Conservation (phyloP, 2,797 vertebrate genomes). For the Malurus leucopterus region DNA sequence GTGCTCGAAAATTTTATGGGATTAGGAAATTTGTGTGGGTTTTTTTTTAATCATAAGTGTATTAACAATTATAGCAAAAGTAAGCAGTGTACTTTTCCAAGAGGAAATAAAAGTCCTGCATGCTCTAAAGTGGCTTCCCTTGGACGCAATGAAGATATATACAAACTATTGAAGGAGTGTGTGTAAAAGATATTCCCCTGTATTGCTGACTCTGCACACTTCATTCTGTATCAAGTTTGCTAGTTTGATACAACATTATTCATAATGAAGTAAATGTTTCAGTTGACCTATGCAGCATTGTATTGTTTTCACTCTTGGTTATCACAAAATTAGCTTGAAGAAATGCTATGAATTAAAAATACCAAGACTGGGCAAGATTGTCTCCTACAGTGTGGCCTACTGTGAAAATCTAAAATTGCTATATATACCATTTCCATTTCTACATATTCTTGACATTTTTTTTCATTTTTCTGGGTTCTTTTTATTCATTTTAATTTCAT, state of each 20-base stretch:
- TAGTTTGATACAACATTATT: not conserved
- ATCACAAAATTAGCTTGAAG: not conserved
- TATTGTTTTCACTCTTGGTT: not conserved
- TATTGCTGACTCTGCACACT: not conserved
- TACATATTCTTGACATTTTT: not conserved
- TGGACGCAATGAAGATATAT: not conserved
- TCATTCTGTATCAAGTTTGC: not conserved
- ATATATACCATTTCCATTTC: not conserved
- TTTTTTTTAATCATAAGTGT: not conserved
- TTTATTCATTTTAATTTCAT: not conserved
- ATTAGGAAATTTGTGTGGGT: not conserved
- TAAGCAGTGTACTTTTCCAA: not conserved
- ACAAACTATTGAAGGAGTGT: not conserved
- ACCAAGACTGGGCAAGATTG: not conserved
- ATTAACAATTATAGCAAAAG: not conserved
- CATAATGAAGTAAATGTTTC: not conserved
- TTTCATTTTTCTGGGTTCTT: not conserved
- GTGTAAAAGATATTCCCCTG: not conserved
- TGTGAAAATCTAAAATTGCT: not conserved
- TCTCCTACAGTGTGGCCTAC: not conserved
- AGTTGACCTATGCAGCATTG: not conserved
- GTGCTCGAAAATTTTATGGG: not conserved
- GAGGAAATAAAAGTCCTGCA: not conserved
- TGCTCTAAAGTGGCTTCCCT: not conserved
- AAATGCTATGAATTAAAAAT: not conserved